Conservation (phyloP, 2,797 vertebrate species). For the Myotis daubentonii region DNA sequence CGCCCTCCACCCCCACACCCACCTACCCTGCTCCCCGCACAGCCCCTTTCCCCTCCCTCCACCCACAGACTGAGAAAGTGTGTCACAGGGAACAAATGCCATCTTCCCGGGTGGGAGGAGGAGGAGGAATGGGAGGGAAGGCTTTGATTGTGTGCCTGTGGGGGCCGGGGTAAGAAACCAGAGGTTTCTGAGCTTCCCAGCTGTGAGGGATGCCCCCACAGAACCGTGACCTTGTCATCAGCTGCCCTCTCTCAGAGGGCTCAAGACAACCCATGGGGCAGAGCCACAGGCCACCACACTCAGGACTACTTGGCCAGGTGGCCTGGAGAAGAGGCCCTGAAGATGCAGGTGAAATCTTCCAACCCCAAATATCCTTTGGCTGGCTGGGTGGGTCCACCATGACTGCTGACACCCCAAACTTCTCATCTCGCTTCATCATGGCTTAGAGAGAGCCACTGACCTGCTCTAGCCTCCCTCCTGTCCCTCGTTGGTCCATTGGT, state of each 20-base stretch:
- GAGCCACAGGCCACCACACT: background rate
- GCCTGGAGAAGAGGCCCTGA: background rate
- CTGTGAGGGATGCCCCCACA: background rate
- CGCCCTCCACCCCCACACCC: constrained; percentile 58
- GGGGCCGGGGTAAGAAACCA: background rate
- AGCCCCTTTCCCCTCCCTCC: constrained; percentile 24
- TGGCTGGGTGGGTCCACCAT: background rate
- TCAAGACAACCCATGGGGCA: background rate
- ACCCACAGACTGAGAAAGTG: constrained; percentile 38
- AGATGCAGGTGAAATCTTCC: background rate
- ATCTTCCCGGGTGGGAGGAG: constrained; percentile 38
- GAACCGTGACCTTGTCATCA: background rate
- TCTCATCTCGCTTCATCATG: background rate
- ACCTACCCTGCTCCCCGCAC: constrained; percentile 68
- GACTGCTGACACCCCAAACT: background rate
- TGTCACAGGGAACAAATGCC: constrained; percentile 69
- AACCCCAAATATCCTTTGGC: background rate
- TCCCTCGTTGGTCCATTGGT: background rate
- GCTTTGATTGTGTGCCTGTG: background rate
- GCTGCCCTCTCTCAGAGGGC: background rate
- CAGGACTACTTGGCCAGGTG: background rate
- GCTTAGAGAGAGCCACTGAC: background rate
- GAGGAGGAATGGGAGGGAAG: background rate
- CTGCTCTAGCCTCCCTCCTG: background rate
- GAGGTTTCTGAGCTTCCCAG: background rate